Evolutionary conservation across 2,888 invertebrate genomes (phyloP).

Genomic region (Andrena dorsata): DNA sequence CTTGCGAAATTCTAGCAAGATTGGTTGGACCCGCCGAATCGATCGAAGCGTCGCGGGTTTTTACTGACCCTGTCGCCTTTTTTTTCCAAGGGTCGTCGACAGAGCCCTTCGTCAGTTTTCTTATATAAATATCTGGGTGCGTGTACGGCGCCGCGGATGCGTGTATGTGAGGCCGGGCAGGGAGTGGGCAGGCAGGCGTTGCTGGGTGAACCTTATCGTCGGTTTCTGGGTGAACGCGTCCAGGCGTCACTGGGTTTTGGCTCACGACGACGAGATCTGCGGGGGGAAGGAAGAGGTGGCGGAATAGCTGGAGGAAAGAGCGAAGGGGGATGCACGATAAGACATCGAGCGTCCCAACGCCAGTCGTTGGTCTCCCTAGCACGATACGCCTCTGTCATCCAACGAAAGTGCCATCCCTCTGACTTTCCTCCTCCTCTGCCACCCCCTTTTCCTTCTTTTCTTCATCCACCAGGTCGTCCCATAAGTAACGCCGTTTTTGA

Average conservation of each 20-base stretch:
- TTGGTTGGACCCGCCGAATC: constrained; percentile 16
- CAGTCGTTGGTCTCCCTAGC: constrained; percentile 70
- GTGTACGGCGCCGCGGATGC: constrained; percentile 19
- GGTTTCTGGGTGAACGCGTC: constrained; percentile 84
- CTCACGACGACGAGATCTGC: constrained; percentile 69
- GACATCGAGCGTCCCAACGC: constrained; percentile 78
- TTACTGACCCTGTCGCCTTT: constrained; percentile 44
- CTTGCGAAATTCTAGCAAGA: neutral
- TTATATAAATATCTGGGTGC: constrained; percentile 66
- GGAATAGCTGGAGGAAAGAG: constrained; percentile 59
- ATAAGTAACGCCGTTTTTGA: constrained; percentile 50
- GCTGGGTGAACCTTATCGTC: constrained; percentile 83
- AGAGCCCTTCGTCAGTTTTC: constrained; percentile 51
- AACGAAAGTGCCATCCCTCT: constrained; percentile 65
- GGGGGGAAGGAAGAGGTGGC: constrained; percentile 62
- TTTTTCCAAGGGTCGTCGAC: constrained; percentile 47
- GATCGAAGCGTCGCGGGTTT: constrained; percentile 37
- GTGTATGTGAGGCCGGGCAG: constrained; percentile 58
- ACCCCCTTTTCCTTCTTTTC: constrained; percentile 35
- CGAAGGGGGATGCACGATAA: constrained; percentile 78
- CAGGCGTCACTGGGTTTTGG: constrained; percentile 83
- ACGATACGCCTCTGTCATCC: constrained; percentile 73
- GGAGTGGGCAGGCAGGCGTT: constrained; percentile 74
- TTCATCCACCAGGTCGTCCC: constrained; percentile 24
- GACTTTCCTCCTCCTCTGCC: constrained; percentile 39